Conservation (phyloP, 2,888 invertebrate species). For the Calameuta idolon region DNA sequence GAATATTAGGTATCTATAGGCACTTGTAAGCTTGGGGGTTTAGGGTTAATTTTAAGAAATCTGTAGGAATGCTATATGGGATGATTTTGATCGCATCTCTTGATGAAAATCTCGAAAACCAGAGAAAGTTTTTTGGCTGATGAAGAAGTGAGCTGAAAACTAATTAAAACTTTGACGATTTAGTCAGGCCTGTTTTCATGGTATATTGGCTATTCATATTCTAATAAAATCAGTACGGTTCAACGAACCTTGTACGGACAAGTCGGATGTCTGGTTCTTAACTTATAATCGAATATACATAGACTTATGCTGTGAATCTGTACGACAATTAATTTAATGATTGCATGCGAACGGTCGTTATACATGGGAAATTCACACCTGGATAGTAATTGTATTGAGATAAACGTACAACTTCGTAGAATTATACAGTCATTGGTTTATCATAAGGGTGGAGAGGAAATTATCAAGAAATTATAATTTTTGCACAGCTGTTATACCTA, state of each 20-base stretch:
- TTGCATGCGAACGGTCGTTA: conserved; percentile 17
- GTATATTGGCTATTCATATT: not conserved
- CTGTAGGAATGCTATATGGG: too few species aligned
- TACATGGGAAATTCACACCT: conserved; percentile 46
- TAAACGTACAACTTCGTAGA: conserved; percentile 28
- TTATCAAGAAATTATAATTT: not conserved
- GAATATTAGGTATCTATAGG: not conserved
- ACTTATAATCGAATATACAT: not conserved
- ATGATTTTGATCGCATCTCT: too few species aligned
- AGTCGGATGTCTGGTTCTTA: not conserved
- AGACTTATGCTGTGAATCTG: not conserved
- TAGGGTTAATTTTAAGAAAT: too few species aligned
- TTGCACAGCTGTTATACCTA: not conserved
- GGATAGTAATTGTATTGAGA: conserved; percentile 35
- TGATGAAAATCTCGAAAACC: not conserved
- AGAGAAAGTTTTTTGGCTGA: not conserved
- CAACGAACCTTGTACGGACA: not conserved
- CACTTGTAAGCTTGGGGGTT: not conserved
- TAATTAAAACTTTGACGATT: conserved; percentile 13
- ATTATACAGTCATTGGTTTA: too few species aligned
- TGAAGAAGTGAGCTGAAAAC: not conserved
- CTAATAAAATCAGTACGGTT: conserved; percentile 5
- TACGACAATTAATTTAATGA: conserved; percentile 2
- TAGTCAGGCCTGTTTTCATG: not conserved
- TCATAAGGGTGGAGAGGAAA: not conserved